A percentile compares a stretch with the other conserved stretches of the same genome.
phyloP scores from a whole-genome alignment of 2,888 invertebrate species.

The Zygogramma bicolorata region DNA sequence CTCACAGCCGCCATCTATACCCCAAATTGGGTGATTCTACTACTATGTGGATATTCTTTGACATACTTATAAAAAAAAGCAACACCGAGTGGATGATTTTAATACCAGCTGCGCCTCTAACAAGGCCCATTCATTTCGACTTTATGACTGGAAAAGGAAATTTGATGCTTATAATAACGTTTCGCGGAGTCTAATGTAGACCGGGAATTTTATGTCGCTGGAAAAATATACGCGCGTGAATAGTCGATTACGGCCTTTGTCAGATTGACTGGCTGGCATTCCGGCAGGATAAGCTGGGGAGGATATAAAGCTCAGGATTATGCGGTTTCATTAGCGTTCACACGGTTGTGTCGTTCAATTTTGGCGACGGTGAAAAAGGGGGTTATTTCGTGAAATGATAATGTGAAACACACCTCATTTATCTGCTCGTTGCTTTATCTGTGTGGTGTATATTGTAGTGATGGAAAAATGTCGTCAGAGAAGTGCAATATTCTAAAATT shows the following conservation, averaged over 20 bases:
- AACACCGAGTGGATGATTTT: neutral
- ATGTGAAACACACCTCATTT: neutral
- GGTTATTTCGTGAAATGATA: neutral
- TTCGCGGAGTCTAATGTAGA: neutral
- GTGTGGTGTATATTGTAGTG: no score
- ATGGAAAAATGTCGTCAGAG: no score
- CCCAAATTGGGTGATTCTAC: no score
- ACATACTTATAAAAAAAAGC: neutral
- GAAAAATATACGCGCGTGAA: neutral
- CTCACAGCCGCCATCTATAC: no score
- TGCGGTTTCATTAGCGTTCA: neutral
- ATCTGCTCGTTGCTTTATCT: no score
- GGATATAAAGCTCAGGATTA: neutral
- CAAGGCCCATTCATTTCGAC: slow-evolving; percentile 17
- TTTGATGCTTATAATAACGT: slow-evolving; percentile 12
- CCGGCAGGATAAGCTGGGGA: neutral
- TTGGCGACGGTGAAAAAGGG: neutral
- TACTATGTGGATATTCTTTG: no score
- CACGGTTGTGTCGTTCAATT: neutral
- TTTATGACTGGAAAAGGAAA: slow-evolving; percentile 16
- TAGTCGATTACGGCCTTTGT: neutral
- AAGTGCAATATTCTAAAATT: no score
- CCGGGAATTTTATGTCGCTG: slow-evolving; percentile 6
- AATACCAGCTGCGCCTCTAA: neutral
- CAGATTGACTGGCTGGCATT: neutral